Base-by-base conservation (phyloP, 2,797 vertebrate genomes). In the Fistularia tabacaria region DNA sequence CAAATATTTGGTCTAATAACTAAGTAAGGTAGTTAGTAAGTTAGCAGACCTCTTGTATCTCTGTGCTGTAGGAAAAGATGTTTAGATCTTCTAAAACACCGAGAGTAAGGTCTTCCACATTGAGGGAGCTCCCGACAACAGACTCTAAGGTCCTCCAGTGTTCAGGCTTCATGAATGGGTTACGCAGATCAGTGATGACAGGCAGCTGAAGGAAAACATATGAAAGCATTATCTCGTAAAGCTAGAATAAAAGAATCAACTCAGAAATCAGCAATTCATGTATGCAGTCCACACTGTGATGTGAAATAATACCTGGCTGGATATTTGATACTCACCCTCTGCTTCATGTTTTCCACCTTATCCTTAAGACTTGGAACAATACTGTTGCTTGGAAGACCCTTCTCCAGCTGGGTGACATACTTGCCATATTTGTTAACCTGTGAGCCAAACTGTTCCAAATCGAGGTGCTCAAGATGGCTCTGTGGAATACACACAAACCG, bases 351-450 rank as follows among this genome's bases (percentile, higher is more conserved):
- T 36, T 94, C 92, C 73, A 94, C 91, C 8, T 90, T 90, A 0
- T 67, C 54, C 83, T 93, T 94, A 37, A 95, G 89, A 44, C 53
- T 53, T n/a, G 88, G 83, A 36, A 92, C 84, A 3, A 91, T 87
- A 9, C 58, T 89, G 76, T 94, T 95, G 38, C 73, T 79, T 7
- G 89, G 90, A 50, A 95, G 86, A 38, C 93, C 93, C 74, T 91
- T 94, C 80, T 96, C 93, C 77, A 95, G 65, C 66, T 94, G 93
- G 69, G 14, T 85, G 59, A 93, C 83, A 40, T 89, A 86, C 77
- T 93, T 92, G 72, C 75, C 59, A 9, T 91, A 94, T 71, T 91
- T 93, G 60, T 82, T 85, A 61, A 94, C 89, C 80, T 93, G 86
- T 46, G 73, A 50, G 39, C 74, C 89, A 38, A 93, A 77, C 50